These are phyloP conservation scores for Cheilosia urbana DNA, from an alignment of 2,888 invertebrate species.

Conservation along the genomic window DNA sequence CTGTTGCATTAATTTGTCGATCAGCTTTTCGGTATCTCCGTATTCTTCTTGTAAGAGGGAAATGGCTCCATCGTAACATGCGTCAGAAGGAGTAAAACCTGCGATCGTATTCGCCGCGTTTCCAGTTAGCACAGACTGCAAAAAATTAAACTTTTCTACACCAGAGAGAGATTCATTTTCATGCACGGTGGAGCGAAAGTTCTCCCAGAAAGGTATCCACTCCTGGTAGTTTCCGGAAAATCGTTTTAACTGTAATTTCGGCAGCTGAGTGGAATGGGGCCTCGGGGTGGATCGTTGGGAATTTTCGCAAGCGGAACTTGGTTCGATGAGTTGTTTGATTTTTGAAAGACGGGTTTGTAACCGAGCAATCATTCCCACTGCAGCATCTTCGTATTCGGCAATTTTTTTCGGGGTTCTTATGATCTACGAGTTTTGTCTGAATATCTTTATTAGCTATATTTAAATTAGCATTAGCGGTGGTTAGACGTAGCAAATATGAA, in stretches of 20 bases:
- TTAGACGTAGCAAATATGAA: too few relatives aligned
- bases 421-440: slow-evolving; percentile 8
- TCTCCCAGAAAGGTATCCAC: slow-evolving; percentile 22
- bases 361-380: not conserved
- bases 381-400: slow-evolving; percentile 17
- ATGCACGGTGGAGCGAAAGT: slow-evolving; percentile 2
- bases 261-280: not conserved
- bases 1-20: slow-evolving; percentile 19
- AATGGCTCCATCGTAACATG: too few relatives aligned
- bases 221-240: too few relatives aligned
- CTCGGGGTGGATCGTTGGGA: not conserved
- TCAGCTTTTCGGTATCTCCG: not conserved
- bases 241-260: too few relatives aligned
- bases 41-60: too few relatives aligned
- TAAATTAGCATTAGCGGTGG: slow-evolving; percentile 11
- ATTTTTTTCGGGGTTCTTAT: slow-evolving; percentile 8
- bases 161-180: too few relatives aligned
- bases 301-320: not conserved
- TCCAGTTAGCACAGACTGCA: too few relatives aligned
- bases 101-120: too few relatives aligned
- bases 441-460: not conserved
- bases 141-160: too few relatives aligned
- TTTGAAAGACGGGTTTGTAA: not conserved
- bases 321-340: not conserved
- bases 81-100: too few relatives aligned